Evolutionary conservation across 2,113 vertebrate species (phyloP).

Genomic region (Ceyx cyanopectus): DNA sequence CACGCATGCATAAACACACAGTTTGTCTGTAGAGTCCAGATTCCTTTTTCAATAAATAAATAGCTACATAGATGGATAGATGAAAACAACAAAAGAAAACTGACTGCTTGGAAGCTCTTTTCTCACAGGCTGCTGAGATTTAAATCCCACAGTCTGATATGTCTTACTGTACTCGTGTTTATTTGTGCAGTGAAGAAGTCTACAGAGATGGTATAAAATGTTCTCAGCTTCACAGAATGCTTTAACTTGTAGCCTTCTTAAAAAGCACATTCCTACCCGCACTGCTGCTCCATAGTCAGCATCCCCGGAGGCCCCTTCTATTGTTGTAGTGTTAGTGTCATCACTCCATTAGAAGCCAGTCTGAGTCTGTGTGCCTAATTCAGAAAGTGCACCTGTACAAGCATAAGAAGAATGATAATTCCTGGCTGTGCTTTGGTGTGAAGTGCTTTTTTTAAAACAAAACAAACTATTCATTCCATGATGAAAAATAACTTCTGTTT

Average conservation of each 20-base stretch:
- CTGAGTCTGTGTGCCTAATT: conserved; percentile 62
- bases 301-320: conserved; percentile 66
- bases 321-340: conserved; percentile 76
- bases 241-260: conserved; percentile 43
- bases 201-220: background rate
- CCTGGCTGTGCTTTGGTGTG: conserved; percentile 68
- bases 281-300: background rate
- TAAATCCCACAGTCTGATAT: background rate
- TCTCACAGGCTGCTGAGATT: background rate
- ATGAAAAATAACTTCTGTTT: conserved; percentile 67
- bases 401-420: conserved; percentile 76
- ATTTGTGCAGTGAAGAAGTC: conserved; percentile 21
- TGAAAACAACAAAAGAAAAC: background rate
- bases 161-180: conserved; percentile 34
- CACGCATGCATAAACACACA: background rate
- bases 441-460: conserved; percentile 71
- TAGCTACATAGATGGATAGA: background rate
- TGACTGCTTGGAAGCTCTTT: background rate
- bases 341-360: conserved; percentile 73
- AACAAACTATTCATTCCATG: conserved; percentile 68
- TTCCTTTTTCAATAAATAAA: conserved; percentile 27
- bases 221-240: conserved; percentile 33
- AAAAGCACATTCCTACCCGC: conserved; percentile 68
- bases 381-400: conserved; percentile 79
- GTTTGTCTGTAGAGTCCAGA: background rate